phyloP scores from a whole-genome alignment of 2,888 invertebrate species.

The Heliconius ismenius region DNA sequence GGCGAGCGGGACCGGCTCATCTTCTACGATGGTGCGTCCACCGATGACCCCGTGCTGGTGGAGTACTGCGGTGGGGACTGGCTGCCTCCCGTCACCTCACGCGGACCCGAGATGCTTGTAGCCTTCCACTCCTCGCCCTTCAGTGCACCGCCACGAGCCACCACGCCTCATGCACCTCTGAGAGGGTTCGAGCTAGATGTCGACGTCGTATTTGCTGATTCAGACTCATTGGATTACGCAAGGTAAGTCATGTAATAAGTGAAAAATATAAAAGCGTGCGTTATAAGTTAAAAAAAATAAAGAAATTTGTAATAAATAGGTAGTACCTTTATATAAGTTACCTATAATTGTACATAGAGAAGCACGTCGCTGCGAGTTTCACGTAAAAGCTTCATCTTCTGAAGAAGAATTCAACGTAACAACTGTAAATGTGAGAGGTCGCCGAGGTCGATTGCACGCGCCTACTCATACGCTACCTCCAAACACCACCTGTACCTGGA shows the following conservation, averaged over 20 bases:
- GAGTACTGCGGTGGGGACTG: slow-evolving; percentile 94
- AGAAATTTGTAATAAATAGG: not conserved
- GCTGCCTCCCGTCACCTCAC: slow-evolving; percentile 86
- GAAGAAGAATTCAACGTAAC: slow-evolving; percentile 75
- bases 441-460: slow-evolving; percentile 88
- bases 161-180: slow-evolving; percentile 84
- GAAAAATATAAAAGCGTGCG: too few species aligned
- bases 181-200: slow-evolving; percentile 91
- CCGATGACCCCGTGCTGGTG: slow-evolving; percentile 91
- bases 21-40: slow-evolving; percentile 91
- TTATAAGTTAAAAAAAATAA: not conserved
- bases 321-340: not conserved
- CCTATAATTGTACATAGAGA: slow-evolving; percentile 58
- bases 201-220: slow-evolving; percentile 93
- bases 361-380: slow-evolving; percentile 86
- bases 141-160: slow-evolving; percentile 87
- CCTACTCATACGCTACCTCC: slow-evolving; percentile 92
- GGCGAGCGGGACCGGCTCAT: slow-evolving; percentile 91
- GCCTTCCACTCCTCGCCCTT: slow-evolving; percentile 93
- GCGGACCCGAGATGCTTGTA: slow-evolving; percentile 92
- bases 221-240: slow-evolving; percentile 92
- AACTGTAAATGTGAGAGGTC: slow-evolving; percentile 78
- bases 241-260: slow-evolving; percentile 55
- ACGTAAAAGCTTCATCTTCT: slow-evolving; percentile 87
- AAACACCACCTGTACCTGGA: slow-evolving; percentile 93